Conservation (phyloP, 2,888 invertebrate species). For the Alviniconcha strummeri region DNA sequence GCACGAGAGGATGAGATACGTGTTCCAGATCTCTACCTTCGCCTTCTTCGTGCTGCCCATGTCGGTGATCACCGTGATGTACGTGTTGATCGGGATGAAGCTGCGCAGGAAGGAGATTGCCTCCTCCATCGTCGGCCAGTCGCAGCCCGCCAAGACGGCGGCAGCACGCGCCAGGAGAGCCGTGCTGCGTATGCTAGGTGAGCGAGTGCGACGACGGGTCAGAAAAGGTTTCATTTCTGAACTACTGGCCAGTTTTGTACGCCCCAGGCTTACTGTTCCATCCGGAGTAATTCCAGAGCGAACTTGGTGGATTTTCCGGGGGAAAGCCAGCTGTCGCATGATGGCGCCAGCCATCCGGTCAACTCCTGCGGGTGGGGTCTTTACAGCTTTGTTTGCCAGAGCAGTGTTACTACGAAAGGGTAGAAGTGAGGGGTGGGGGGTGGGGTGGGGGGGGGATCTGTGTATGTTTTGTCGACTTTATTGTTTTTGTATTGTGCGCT, state of each 20-base stretch:
- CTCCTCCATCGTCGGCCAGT: constrained; percentile 31
- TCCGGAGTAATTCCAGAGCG: no score
- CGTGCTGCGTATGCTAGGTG: constrained; percentile 70
- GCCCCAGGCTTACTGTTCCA: no score
- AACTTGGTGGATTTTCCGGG: no score
- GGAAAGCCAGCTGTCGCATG: no score
- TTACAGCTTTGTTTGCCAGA: no score
- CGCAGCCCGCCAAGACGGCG: constrained; percentile 36
- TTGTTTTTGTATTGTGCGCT: no score
- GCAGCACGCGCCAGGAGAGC: constrained; percentile 52
- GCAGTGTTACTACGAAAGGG: no score
- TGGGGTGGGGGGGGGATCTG: no score
- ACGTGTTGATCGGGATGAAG: constrained; percentile 74
- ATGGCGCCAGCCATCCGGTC: no score
- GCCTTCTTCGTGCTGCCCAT: constrained; percentile 88
- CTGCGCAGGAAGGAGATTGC: constrained; percentile 48
- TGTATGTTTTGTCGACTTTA: no score
- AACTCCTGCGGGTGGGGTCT: no score
- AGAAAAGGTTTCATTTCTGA: background rate
- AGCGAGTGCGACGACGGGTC: constrained; percentile 32
- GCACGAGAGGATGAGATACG: constrained; percentile 60
- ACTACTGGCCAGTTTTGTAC: background rate
- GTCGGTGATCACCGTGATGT: constrained; percentile 85
- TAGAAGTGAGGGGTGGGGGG: no score
- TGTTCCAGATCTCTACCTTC: constrained; percentile 87